Evolutionary conservation across 53 echinoderm and acorn worm genomes (phyloP).

Genomic region (Zoroaster sp.): DNA sequence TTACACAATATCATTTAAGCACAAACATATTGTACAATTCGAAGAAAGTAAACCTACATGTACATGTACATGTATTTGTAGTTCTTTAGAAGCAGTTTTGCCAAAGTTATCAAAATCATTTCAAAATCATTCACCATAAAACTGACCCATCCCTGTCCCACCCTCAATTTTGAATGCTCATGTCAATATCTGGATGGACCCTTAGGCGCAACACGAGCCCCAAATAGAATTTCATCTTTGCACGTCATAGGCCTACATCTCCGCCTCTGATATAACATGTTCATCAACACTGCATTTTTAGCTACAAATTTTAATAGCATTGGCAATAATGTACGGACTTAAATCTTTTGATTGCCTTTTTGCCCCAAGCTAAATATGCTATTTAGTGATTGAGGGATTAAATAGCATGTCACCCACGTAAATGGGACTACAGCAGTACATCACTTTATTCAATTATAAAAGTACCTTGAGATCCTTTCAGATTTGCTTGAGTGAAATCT

Average conservation of each 20-base stretch:
- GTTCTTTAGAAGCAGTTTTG: too few species aligned
- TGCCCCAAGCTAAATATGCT: neutral
- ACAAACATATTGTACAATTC: too few species aligned
- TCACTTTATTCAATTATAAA: neutral
- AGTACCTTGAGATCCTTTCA: neutral
- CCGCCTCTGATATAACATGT: neutral
- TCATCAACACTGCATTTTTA: neutral
- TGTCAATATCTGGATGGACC: neutral
- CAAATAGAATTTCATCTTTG: too few species aligned
- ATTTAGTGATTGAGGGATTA: neutral
- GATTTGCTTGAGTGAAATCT: neutral
- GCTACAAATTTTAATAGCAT: neutral
- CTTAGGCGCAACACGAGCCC: neutral
- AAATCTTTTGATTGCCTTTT: neutral
- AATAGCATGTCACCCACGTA: neutral
- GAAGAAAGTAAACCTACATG: too few species aligned
- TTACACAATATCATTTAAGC: too few species aligned
- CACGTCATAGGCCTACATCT: neutral
- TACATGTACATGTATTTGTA: too few species aligned
- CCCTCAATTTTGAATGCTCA: neutral
- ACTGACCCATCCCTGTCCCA: too few species aligned
- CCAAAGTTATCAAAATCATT: too few species aligned
- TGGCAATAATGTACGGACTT: neutral
- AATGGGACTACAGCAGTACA: neutral
- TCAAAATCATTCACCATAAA: too few species aligned